Evolutionary conservation across 2,797 vertebrate genomes (phyloP).

Genomic region (Sardinella longiceps): DNA sequence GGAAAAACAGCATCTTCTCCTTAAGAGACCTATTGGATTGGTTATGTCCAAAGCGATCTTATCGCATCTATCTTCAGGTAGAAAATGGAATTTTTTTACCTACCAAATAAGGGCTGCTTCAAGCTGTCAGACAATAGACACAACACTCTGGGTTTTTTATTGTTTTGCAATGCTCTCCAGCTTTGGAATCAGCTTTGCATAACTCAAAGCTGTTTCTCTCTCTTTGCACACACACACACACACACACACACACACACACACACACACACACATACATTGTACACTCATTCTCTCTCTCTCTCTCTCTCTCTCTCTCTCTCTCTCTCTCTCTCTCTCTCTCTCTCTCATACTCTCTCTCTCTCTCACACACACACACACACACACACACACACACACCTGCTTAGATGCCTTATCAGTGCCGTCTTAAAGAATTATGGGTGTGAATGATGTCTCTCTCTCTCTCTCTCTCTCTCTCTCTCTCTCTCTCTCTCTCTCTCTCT

Average conservation of each 20-base stretch:
- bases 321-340: background rate
- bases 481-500: too few species aligned
- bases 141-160: background rate
- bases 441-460: background rate
- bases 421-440: background rate
- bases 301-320: background rate
- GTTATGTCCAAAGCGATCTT: background rate
- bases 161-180: background rate
- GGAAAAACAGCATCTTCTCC: background rate
- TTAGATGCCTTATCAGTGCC: background rate
- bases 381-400: constrained; percentile 24
- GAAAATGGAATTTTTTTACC: background rate
- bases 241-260: background rate
- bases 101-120: constrained; percentile 4
- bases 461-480: too few species aligned
- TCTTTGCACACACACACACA: background rate
- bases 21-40: background rate
- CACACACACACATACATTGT: background rate
- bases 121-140: background rate
- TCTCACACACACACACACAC: background rate
- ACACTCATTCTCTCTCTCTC: background rate
- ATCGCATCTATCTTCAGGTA: background rate
- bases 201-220: background rate
- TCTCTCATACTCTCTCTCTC: background rate
- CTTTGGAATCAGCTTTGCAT: background rate